These are phyloP conservation scores for Eurois occulta DNA, from an alignment of 2,888 invertebrate genomes.

Conservation along the genomic window DNA sequence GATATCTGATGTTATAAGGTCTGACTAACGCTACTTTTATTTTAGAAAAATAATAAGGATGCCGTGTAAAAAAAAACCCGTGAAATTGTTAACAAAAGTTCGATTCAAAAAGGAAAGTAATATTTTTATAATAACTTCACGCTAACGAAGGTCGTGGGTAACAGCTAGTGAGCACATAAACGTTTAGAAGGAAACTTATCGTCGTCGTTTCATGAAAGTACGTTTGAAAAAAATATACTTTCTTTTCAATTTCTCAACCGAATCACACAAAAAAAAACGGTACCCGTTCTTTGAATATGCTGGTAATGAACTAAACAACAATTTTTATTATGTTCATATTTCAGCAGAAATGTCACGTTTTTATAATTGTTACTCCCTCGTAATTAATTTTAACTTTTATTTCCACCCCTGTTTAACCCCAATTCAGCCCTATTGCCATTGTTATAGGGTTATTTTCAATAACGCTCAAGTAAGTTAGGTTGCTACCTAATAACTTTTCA, in stretches of 20 bases:
- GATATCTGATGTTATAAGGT: no score
- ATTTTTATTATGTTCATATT: constrained; percentile 41
- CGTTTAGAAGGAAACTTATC: background rate
- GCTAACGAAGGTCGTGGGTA: no score
- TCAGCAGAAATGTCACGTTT: constrained; percentile 35
- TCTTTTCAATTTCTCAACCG: background rate
- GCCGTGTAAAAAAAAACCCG: no score
- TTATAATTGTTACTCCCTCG: constrained; percentile 25
- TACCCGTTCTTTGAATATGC: background rate
- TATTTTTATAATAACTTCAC: no score
- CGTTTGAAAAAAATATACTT: background rate
- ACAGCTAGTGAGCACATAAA: background rate
- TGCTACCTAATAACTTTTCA: constrained; percentile 8
- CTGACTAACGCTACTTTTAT: no score
- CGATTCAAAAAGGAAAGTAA: no score
- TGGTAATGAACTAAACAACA: constrained; percentile 23
- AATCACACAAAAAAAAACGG: background rate
- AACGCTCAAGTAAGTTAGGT: constrained; percentile 15
- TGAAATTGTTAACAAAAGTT: no score
- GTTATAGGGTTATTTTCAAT: constrained; percentile 20
- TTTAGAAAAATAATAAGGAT: no score
- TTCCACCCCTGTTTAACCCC: constrained; percentile 9
- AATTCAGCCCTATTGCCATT: constrained; percentile 21
- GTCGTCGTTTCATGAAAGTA: background rate
- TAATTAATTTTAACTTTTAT: constrained; percentile 43